These are phyloP conservation scores for Metellina segmentata DNA, from an alignment of 2,888 invertebrate species.

Conservation along the genomic window DNA sequence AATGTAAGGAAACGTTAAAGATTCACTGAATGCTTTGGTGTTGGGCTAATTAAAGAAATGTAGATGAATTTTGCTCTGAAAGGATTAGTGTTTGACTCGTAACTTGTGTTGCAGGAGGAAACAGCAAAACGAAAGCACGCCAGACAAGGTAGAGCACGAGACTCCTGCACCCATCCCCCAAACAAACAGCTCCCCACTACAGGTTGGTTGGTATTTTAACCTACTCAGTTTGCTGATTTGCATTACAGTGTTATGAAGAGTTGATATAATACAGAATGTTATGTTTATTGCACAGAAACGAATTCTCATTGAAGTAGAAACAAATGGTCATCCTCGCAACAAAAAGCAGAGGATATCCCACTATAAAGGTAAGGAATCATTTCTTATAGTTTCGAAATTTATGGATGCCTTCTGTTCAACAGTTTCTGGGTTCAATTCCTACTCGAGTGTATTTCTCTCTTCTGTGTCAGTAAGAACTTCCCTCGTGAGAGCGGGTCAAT, in stretches of 20 bases:
- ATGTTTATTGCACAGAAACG: conserved; percentile 43
- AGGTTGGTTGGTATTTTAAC: neutral
- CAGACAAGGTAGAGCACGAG: neutral
- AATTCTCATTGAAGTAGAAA: conserved; percentile 75
- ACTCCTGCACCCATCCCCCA: neutral
- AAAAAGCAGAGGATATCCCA: conserved; percentile 94
- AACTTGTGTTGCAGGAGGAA: neutral
- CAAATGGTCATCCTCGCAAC: conserved; percentile 83
- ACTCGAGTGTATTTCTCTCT: too few species aligned
- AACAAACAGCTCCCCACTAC: neutral
- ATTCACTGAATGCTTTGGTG: too few species aligned
- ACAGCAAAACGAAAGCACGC: neutral
- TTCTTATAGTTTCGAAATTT: neutral
- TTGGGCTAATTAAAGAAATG: too few species aligned
- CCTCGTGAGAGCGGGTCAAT: too few species aligned
- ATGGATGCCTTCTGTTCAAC: too few species aligned
- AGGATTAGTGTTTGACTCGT: too few species aligned
- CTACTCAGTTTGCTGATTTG: too few species aligned
- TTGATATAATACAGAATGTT: neutral
- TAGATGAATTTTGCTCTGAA: too few species aligned
- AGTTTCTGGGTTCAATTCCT: too few species aligned
- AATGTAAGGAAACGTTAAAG: too few species aligned
- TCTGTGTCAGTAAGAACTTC: too few species aligned
- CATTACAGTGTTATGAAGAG: too few species aligned
- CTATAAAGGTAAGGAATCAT: conserved; percentile 82